Conservation (phyloP, 2,113 vertebrate species). For the Strix uralensis region DNA sequence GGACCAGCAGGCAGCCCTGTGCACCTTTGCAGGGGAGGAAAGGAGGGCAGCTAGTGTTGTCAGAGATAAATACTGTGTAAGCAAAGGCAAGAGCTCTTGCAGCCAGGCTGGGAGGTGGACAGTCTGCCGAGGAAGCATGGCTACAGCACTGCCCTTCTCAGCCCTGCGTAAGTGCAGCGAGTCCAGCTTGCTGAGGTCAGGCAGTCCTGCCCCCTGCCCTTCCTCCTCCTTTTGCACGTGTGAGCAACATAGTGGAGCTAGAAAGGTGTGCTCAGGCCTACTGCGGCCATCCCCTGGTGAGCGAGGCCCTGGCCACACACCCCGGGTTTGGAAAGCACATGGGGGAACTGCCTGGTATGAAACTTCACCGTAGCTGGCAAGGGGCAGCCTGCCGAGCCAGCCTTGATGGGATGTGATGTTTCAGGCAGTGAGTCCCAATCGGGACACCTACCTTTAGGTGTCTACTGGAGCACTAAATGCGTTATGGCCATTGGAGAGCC, state of each 20-base stretch:
- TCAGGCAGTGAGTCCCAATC: rapidly evolving
- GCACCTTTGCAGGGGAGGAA: neutral
- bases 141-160: neutral
- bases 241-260: neutral
- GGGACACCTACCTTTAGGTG: neutral
- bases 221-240: neutral
- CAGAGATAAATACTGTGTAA: neutral
- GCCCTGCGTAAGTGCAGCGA: rapidly evolving
- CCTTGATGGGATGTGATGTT: neutral
- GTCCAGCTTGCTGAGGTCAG: neutral
- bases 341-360: neutral
- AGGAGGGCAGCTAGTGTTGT: neutral
- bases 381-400: neutral
- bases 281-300: neutral
- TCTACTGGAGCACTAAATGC: neutral
- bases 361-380: neutral
- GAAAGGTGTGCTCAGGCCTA: neutral
- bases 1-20: neutral
- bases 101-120: rapidly evolving
- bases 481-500: neutral
- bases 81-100: rapidly evolving
- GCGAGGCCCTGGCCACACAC: neutral
- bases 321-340: neutral
- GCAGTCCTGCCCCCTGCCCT: neutral
- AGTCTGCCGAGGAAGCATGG: neutral